Conservation (phyloP, 37 sponge, comb jelly and placozoan species). For the Ianthella basta region DNA sequence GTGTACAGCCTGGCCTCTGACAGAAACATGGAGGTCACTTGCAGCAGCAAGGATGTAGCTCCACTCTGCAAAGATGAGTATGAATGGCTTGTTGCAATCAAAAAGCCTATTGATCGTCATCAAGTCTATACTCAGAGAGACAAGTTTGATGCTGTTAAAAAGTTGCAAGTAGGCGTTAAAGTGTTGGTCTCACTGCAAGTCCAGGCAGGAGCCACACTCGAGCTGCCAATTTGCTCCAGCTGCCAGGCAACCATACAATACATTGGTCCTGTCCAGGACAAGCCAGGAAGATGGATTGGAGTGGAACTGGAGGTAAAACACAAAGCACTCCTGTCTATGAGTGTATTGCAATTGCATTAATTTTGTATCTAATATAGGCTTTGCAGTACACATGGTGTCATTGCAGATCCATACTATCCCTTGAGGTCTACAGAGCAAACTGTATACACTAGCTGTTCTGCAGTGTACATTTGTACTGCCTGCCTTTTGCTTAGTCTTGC, state of each 20-base stretch:
- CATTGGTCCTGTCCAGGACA: slow-evolving; percentile 13
- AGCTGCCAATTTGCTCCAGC: not conserved
- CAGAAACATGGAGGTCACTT: not conserved
- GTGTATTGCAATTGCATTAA: no score
- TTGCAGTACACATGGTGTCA: no score
- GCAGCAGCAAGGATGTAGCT: not conserved
- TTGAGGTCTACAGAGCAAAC: no score
- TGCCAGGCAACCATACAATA: slow-evolving; percentile 22
- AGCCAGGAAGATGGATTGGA: slow-evolving; percentile 42
- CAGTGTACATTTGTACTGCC: no score
- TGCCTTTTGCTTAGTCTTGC: no score
- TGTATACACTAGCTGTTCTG: no score
- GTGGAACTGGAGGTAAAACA: slow-evolving; percentile 50
- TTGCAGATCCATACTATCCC: no score
- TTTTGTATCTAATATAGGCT: no score
- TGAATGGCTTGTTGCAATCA: not conserved
- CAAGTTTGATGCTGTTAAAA: not conserved
- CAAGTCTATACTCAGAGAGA: not conserved
- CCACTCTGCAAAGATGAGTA: not conserved
- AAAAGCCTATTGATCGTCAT: not conserved
- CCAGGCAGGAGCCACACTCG: not conserved
- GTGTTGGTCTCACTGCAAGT: slow-evolving; percentile 33
- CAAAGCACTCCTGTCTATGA: no score
- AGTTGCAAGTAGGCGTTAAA: slow-evolving; percentile 22
- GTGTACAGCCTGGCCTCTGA: not conserved